These are phyloP conservation scores for Phragmatobia fuliginosa DNA, from an alignment of 2,888 invertebrate genomes.

Conservation along the genomic window DNA sequence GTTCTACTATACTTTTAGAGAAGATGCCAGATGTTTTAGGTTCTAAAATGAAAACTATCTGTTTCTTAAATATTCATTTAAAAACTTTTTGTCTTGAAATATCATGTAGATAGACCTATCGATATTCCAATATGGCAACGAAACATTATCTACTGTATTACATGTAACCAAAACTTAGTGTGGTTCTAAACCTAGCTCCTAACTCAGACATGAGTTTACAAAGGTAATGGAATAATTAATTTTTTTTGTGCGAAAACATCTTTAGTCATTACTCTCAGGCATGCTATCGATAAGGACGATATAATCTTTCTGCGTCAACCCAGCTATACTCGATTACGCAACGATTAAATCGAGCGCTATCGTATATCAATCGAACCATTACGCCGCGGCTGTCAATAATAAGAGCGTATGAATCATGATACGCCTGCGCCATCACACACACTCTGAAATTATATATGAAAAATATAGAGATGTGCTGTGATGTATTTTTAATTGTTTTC, in stretches of 20 bases:
- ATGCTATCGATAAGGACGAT: constrained; percentile 46
- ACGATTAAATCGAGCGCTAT: constrained; percentile 70
- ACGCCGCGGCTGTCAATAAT: constrained; percentile 80
- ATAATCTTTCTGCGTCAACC: constrained; percentile 43
- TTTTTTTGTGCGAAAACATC: constrained; percentile 20
- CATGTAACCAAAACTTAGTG: not conserved
- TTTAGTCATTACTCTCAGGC: constrained; percentile 31
- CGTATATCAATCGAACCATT: constrained; percentile 81
- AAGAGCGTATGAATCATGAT: constrained; percentile 77
- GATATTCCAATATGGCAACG: no score
- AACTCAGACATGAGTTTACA: not conserved
- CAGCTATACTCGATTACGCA: constrained; percentile 66
- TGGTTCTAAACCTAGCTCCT: not conserved
- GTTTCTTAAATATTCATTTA: no score
- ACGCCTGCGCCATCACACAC: constrained; percentile 38
- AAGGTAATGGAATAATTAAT: not conserved
- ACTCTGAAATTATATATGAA: constrained; percentile 40
- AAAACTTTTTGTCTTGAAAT: no score
- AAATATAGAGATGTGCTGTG: constrained; percentile 8
- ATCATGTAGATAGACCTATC: no score
- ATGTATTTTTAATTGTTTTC: not conserved
- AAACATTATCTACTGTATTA: no score
- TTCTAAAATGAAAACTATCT: no score
- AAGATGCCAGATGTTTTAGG: not conserved
- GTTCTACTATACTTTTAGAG: not conserved